Conservation (phyloP, 2,888 invertebrate species). For the Ormyrus pomaceus region DNA sequence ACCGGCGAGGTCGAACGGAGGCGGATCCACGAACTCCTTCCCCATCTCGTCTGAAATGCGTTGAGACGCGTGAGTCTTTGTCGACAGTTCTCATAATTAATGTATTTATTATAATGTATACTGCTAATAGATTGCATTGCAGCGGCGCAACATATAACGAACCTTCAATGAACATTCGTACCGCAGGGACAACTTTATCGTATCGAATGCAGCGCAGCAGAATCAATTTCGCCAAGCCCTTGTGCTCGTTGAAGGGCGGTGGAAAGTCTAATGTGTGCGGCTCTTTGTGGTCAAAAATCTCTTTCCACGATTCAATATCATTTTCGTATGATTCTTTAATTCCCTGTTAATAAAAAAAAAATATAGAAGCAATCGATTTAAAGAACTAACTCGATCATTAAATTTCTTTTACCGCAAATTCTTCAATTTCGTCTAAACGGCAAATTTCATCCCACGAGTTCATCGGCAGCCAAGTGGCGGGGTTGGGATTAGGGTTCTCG, state of each 20-base stretch:
- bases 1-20: constrained; percentile 90
- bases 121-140: too few relatives aligned
- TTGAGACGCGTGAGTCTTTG: background rate
- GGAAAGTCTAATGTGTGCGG: constrained; percentile 88
- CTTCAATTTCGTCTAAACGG: constrained; percentile 78
- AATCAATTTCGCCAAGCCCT: constrained; percentile 85
- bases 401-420: constrained; percentile 71
- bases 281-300: constrained; percentile 84
- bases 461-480: constrained; percentile 83
- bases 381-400: too few relatives aligned
- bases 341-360: constrained; percentile 73
- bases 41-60: constrained; percentile 81
- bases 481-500: constrained; percentile 85
- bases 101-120: too few relatives aligned
- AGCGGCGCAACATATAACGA: too few relatives aligned
- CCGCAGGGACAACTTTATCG: constrained; percentile 91
- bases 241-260: constrained; percentile 83
- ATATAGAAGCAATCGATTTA: too few relatives aligned
- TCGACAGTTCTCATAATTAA: background rate
- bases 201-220: constrained; percentile 89
- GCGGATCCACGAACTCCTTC: constrained; percentile 89
- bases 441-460: constrained; percentile 90
- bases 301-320: constrained; percentile 83
- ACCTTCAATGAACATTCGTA: constrained; percentile 84
- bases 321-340: constrained; percentile 81